These are phyloP conservation scores for Acanthurus lineatus DNA, from an alignment of 2,797 vertebrate genomes.

Conservation along the genomic window DNA sequence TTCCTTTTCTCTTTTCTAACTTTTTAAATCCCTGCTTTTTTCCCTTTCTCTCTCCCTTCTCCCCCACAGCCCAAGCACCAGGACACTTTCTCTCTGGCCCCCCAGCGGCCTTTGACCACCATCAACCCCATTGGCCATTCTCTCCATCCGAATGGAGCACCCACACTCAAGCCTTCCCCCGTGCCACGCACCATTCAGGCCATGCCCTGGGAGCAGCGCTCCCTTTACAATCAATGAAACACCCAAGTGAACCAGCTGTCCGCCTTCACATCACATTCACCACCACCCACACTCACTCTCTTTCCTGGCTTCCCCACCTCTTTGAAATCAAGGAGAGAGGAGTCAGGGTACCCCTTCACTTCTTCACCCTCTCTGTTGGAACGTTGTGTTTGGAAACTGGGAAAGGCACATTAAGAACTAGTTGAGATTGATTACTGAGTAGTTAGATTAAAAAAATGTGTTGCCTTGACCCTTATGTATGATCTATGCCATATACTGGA, in stretches of 20 bases:
- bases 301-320: neutral
- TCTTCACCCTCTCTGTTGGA: slow-evolving; percentile 52
- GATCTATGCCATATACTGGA: slow-evolving; percentile 82
- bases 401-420: slow-evolving; percentile 71
- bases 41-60: too few relatives aligned
- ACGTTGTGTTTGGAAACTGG: slow-evolving; percentile 60
- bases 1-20: too few relatives aligned
- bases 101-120: slow-evolving; percentile 81
- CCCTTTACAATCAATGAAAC: slow-evolving; percentile 84
- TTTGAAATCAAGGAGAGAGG: slow-evolving; percentile 54
- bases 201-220: slow-evolving; percentile 85
- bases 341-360: slow-evolving; percentile 39
- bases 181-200: slow-evolving; percentile 83
- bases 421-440: slow-evolving; percentile 80
- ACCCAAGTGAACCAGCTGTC: slow-evolving; percentile 12
- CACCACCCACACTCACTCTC: slow-evolving; percentile 24
- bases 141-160: slow-evolving; percentile 80
- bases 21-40: neutral
- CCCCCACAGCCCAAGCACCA: slow-evolving; percentile 77
- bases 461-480: slow-evolving; percentile 83
- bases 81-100: slow-evolving; percentile 82
- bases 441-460: slow-evolving; percentile 81
- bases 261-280: slow-evolving; percentile 5
- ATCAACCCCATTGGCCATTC: slow-evolving; percentile 83
- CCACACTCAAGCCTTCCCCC: slow-evolving; percentile 83